Percentiles rank a stretch among this genome's conserved stretches.
Evolutionary conservation across 30 jellyfish, hydroid and myxozoan genomes (phyloP).

Genomic region (Turritopsis rubra): DNA sequence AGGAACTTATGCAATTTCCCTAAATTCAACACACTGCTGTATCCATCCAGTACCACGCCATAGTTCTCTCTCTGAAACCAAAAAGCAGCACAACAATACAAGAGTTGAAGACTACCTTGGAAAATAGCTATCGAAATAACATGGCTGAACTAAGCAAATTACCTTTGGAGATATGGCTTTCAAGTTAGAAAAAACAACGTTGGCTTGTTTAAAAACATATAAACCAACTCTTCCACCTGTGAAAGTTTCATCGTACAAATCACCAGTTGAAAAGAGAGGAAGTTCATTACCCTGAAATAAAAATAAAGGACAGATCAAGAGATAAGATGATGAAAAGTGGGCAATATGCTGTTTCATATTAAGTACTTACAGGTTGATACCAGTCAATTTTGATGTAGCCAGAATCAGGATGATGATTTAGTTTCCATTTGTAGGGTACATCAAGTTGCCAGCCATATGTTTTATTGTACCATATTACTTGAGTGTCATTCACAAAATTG

Average conservation of each 20-base stretch:
- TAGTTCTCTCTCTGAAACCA: not conserved
- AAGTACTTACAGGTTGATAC: slow-evolving; percentile 36
- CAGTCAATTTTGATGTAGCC: slow-evolving; percentile 47
- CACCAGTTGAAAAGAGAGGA: slow-evolving; percentile 44
- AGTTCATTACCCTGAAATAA: slow-evolving; percentile 27
- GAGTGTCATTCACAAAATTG: slow-evolving; percentile 31
- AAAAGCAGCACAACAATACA: not conserved
- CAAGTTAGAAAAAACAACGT: slow-evolving; percentile 51
- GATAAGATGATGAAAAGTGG: not conserved
- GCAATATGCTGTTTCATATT: not conserved
- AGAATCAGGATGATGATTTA: slow-evolving; percentile 45
- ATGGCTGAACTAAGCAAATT: not conserved
- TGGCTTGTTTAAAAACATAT: slow-evolving; percentile 44
- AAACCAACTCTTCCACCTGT: slow-evolving; percentile 69
- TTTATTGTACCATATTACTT: slow-evolving; percentile 41
- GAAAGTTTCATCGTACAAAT: slow-evolving; percentile 28
- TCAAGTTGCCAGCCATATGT: slow-evolving; percentile 38
- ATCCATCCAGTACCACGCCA: not conserved
- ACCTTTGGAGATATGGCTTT: slow-evolving; percentile 42
- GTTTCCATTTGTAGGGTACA: slow-evolving; percentile 41
- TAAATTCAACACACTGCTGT: not conserved
- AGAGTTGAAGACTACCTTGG: not conserved
- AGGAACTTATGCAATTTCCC: not conserved
- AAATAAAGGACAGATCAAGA: not conserved
- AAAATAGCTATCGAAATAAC: not conserved